These are phyloP conservation scores for Drosophila pandora DNA, from an alignment of 1,140 invertebrate genomes.

Conservation along the genomic window DNA sequence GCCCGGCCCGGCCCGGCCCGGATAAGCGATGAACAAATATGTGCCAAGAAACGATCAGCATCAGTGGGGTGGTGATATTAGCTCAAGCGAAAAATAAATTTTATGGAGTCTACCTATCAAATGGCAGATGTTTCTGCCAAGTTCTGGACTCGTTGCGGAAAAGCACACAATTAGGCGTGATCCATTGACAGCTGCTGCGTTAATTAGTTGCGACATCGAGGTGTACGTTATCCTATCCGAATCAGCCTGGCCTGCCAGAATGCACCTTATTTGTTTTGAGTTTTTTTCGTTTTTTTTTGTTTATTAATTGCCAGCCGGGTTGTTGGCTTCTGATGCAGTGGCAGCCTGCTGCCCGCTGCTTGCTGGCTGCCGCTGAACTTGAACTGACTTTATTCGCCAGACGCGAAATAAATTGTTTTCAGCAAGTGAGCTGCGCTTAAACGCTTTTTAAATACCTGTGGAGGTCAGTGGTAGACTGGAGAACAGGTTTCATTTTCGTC, in stretches of 20 bases:
- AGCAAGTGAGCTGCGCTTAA: slow-evolving; percentile 47
- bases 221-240: slow-evolving; percentile 7
- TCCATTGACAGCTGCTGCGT: slow-evolving; percentile 10
- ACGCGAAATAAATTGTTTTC: slow-evolving; percentile 44
- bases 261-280: slow-evolving; percentile 4
- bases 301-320: slow-evolving; percentile 44
- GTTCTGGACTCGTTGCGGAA: slow-evolving; percentile 10
- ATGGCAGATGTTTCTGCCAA: slow-evolving; percentile 24
- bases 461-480: slow-evolving; percentile 63
- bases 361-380: slow-evolving; percentile 36
- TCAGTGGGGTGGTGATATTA: not conserved
- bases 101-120: not conserved
- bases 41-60: slow-evolving; percentile 15
- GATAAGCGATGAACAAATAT: slow-evolving; percentile 20
- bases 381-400: slow-evolving; percentile 42
- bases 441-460: slow-evolving; percentile 47
- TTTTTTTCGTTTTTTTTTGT: slow-evolving; percentile 5
- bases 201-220: slow-evolving; percentile 10
- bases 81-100: not conserved
- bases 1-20: not conserved
- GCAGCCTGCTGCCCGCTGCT: not conserved
- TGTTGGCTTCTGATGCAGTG: slow-evolving; percentile 52
- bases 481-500: slow-evolving; percentile 66
- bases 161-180: slow-evolving; percentile 13
- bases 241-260: slow-evolving; percentile 2